phyloP scores from a whole-genome alignment of 2,888 invertebrate species.

The Sesia bembeciformis region DNA sequence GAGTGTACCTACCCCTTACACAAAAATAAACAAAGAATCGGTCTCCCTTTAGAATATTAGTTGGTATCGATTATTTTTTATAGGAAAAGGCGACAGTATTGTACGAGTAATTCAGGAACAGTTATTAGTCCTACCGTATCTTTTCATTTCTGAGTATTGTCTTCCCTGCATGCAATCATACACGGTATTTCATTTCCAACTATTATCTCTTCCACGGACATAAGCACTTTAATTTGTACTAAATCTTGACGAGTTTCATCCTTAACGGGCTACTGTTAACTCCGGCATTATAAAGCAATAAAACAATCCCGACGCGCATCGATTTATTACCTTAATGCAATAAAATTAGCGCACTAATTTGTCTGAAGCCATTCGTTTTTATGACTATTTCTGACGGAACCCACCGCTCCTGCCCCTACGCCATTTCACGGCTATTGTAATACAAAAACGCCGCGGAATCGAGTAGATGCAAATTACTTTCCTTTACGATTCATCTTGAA shows the following conservation, averaged over 20 bases:
- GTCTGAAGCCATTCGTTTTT: slow-evolving; percentile 52
- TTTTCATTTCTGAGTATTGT: too few relatives aligned
- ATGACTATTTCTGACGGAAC: slow-evolving; percentile 39
- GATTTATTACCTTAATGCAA: slow-evolving; percentile 57
- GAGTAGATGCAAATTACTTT: slow-evolving; percentile 59
- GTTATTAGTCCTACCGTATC: too few relatives aligned
- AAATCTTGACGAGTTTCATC: neutral
- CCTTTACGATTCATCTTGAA: slow-evolving; percentile 40
- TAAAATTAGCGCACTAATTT: slow-evolving; percentile 68
- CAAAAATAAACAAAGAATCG: too few relatives aligned
- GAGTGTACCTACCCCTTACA: too few relatives aligned
- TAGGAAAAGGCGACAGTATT: too few relatives aligned
- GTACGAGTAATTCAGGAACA: too few relatives aligned
- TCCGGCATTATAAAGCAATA: slow-evolving; percentile 48
- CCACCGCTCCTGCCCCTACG: slow-evolving; percentile 32
- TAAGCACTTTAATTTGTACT: too few relatives aligned
- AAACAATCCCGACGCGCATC: slow-evolving; percentile 33
- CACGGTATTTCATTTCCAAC: too few relatives aligned
- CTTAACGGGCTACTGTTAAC: slow-evolving; percentile 45
- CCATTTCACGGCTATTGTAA: slow-evolving; percentile 65
- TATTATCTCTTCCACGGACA: too few relatives aligned
- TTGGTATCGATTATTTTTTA: too few relatives aligned
- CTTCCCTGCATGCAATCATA: too few relatives aligned
- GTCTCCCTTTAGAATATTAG: too few relatives aligned
- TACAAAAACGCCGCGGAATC: slow-evolving; percentile 27